A percentile compares a stretch with the other conserved stretches of the same genome.
These are phyloP conservation scores for Cepphus grylle DNA, from an alignment of 2,113 vertebrate genomes.

Conservation along the genomic window DNA sequence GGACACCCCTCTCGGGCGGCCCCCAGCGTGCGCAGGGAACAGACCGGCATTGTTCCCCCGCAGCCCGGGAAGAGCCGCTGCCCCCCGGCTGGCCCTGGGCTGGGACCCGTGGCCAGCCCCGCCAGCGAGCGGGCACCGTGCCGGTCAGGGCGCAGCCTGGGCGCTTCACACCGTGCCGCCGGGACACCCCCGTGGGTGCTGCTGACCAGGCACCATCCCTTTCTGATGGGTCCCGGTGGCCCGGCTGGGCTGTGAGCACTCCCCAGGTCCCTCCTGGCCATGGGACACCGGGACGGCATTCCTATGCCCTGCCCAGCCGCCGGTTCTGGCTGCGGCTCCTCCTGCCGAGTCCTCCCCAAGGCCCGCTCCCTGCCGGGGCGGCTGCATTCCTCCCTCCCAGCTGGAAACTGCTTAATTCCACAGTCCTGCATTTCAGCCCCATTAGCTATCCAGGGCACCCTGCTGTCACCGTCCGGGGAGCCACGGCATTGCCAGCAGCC, in stretches of 20 bases:
- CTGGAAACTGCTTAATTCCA: background rate
- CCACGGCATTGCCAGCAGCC: background rate
- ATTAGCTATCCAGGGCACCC: background rate
- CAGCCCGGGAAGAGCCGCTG: background rate
- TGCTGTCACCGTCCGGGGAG: background rate
- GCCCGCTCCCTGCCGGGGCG: background rate
- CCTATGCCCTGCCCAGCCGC: background rate
- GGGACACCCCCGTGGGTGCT: background rate
- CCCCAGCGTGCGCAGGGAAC: background rate
- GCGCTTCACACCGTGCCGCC: fast-evolving
- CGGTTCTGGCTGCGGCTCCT: background rate
- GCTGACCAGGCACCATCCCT: background rate
- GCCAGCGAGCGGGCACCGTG: fast-evolving
- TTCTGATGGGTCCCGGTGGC: background rate
- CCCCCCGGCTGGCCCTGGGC: background rate
- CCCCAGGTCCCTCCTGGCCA: background rate
- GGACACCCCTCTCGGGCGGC: background rate
- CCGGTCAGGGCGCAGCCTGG: background rate
- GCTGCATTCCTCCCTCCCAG: background rate
- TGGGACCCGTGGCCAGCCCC: fast-evolving
- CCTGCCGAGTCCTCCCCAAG: background rate
- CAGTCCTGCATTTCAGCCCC: background rate
- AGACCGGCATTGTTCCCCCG: background rate
- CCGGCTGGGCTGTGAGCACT: background rate
- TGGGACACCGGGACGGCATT: fast-evolving